Evolutionary conservation across 2,113 vertebrate genomes (phyloP).

Genomic region (Tautogolabrus adspersus): DNA sequence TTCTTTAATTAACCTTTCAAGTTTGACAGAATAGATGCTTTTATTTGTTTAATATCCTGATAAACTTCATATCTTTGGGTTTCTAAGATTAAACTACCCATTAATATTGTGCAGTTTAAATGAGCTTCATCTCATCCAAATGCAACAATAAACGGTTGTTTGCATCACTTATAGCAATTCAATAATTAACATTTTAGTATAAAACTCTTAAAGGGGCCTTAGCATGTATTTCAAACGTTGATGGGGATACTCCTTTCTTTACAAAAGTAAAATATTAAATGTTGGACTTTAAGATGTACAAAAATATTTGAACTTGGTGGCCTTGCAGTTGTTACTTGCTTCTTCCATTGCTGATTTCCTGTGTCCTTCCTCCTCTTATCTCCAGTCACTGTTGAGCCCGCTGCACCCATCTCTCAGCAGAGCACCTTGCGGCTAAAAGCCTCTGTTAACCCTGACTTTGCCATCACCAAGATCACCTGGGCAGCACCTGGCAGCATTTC

Average conservation of each 20-base stretch:
- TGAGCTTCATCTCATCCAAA: neutral
- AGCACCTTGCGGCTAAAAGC: conserved; percentile 75
- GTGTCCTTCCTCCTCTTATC: conserved; percentile 14
- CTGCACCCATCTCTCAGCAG: conserved; percentile 46
- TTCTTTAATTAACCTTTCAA: no score
- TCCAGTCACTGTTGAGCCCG: conserved; percentile 64
- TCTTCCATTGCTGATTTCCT: neutral
- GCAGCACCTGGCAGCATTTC: conserved; percentile 44
- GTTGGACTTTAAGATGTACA: neutral
- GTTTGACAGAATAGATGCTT: neutral
- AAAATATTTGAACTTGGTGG: neutral
- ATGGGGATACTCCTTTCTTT: no score
- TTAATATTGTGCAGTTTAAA: no score
- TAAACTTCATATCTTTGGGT: no score
- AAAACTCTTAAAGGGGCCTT: neutral
- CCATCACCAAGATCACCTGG: conserved; percentile 70
- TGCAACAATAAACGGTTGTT: neutral
- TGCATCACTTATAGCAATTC: neutral
- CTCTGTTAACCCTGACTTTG: conserved; percentile 51
- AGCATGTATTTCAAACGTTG: neutral
- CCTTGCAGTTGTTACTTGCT: neutral
- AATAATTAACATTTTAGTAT: neutral
- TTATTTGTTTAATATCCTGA: no score
- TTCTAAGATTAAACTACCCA: no score
- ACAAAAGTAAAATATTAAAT: neutral